Conservation (phyloP, 2,113 vertebrate species). For the Raja brachyura region DNA sequence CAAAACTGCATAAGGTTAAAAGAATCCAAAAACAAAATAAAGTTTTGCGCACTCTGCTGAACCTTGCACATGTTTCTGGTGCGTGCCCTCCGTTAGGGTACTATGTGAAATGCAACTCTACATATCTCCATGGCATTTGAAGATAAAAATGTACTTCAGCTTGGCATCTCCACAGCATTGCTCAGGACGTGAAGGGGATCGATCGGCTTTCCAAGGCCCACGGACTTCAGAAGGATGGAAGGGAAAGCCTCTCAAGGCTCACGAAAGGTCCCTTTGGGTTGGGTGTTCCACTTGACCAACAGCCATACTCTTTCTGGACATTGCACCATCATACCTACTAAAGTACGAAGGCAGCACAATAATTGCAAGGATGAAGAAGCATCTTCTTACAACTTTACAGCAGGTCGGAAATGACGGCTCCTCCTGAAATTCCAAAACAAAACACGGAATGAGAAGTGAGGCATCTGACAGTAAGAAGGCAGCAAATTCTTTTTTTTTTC, state of each 20-base stretch:
- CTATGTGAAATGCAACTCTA: not conserved
- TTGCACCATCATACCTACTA: not conserved
- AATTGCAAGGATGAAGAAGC: not conserved
- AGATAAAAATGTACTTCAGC: not conserved
- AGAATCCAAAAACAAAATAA: not conserved
- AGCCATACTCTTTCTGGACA: not conserved
- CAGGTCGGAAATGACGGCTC: slow-evolving; percentile 28
- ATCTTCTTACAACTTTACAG: not conserved
- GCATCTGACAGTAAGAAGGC: not conserved
- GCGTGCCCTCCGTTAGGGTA: not conserved
- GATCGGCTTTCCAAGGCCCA: not conserved
- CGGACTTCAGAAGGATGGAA: not conserved
- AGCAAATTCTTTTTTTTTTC: not conserved
- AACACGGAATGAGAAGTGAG: not conserved
- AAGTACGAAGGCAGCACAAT: not conserved
- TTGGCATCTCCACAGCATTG: not conserved
- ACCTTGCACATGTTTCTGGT: not conserved
- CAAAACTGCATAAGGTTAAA: not conserved
- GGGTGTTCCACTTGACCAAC: not conserved
- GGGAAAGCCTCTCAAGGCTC: not conserved
- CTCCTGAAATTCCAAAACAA: not conserved
- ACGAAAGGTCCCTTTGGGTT: not conserved
- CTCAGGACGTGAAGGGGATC: not conserved
- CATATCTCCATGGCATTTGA: not conserved
- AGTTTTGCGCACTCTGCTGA: not conserved